Conservation (phyloP, 2,888 invertebrate genomes). For the Phaedon cochleariae region DNA sequence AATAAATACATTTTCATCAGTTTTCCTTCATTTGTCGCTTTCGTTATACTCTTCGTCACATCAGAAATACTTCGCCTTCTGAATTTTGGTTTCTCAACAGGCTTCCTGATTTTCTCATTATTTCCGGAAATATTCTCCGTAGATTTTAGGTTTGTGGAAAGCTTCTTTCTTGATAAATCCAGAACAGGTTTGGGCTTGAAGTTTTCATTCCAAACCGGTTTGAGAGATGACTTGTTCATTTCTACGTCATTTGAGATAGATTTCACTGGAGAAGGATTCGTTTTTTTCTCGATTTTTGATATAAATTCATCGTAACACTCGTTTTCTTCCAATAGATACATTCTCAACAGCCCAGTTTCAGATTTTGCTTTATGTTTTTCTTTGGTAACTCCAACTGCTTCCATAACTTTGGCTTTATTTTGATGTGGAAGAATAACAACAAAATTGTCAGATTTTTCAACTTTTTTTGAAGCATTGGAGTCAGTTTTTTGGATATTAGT, state of each 20-base stretch:
- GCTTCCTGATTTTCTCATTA: background rate
- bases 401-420: background rate
- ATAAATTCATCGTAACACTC: background rate
- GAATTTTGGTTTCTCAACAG: background rate
- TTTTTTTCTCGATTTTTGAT: background rate
- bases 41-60: background rate
- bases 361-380: background rate
- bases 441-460: background rate
- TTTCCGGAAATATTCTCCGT: no score
- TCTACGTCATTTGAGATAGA: background rate
- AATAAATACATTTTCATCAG: background rate
- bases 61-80: background rate
- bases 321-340: background rate
- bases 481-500: background rate
- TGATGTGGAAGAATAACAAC: background rate
- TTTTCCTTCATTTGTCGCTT: background rate
- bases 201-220: background rate
- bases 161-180: background rate
- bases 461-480: background rate
- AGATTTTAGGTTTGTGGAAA: background rate
- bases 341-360: background rate
- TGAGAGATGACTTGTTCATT: background rate
- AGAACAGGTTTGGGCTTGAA: background rate
- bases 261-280: background rate
- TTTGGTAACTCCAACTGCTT: background rate